Conservation (phyloP, 2,797 vertebrate species). For the Podarcis lilfordi region DNA sequence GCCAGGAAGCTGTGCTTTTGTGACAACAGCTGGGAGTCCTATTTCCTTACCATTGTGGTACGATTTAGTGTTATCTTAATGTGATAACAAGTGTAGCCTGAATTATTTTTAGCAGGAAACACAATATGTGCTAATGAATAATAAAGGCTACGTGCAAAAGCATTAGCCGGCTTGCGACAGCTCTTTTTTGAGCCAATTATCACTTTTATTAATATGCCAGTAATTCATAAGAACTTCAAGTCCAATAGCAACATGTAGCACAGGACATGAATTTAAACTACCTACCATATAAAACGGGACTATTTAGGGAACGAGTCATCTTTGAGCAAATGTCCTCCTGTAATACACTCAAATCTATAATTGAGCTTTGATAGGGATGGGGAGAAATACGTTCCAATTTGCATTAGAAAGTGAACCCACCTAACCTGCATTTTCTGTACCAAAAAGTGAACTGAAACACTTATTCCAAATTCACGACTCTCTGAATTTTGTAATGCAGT, state of each 20-base stretch:
- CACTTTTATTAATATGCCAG: slow-evolving; percentile 45
- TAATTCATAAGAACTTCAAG: slow-evolving; percentile 25
- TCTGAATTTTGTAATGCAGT: no score
- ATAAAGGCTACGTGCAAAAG: slow-evolving; percentile 55
- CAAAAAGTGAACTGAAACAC: no score
- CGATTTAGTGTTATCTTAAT: slow-evolving; percentile 69
- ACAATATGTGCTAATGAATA: slow-evolving; percentile 73
- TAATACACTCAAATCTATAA: background rate
- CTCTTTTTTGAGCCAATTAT: slow-evolving; percentile 54
- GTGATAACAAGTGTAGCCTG: slow-evolving; percentile 60
- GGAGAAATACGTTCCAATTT: no score
- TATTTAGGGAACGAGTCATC: slow-evolving; percentile 8
- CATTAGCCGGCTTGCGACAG: slow-evolving; percentile 51
- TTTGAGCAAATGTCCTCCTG: background rate
- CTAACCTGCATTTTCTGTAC: no score
- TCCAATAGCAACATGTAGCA: background rate
- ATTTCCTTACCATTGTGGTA: slow-evolving; percentile 69
- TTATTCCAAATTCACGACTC: no score
- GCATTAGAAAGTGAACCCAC: no score
- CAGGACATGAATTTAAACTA: background rate
- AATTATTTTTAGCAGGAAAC: slow-evolving; percentile 63
- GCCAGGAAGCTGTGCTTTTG: slow-evolving; percentile 35
- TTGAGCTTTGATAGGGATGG: background rate
- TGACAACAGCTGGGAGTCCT: slow-evolving; percentile 67
- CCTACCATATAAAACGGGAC: background rate